phyloP scores from a whole-genome alignment of 2,888 invertebrate genomes.

The Linhomoeus sp. region DNA sequence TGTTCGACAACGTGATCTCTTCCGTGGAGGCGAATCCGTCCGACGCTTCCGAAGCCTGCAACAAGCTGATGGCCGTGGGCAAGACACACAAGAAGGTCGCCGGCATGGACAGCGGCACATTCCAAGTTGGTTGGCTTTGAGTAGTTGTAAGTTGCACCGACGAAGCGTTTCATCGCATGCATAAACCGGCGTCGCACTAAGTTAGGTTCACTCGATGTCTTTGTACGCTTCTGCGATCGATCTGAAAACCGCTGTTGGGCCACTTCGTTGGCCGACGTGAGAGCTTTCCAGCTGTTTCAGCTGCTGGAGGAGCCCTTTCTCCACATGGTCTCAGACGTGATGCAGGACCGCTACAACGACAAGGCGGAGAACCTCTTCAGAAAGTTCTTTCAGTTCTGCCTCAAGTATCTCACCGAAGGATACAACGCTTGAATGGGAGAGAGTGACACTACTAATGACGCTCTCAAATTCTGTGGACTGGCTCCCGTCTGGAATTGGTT shows the following conservation, averaged over 20 bases:
- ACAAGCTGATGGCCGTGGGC: conserved; percentile 16
- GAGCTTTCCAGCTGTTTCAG: no score
- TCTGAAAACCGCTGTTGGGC: no score
- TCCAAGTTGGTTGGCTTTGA: neutral
- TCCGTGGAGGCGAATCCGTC: conserved; percentile 21
- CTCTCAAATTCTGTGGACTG: no score
- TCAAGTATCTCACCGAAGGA: conserved; percentile 23
- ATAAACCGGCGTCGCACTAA: no score
- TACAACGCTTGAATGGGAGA: conserved; percentile 13
- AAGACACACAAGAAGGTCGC: conserved; percentile 22
- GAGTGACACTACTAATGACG: no score
- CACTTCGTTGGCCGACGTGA: no score
- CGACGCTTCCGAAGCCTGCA: conserved; percentile 18
- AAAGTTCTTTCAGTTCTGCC: conserved; percentile 26
- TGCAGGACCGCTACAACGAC: conserved; percentile 29
- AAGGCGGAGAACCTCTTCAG: conserved; percentile 27
- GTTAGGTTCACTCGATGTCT: no score
- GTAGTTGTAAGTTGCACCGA: no score
- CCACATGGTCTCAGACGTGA: conserved; percentile 24
- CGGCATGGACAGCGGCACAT: neutral
- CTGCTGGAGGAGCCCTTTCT: conserved; percentile 32
- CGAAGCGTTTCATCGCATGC: no score
- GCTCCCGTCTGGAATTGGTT: no score
- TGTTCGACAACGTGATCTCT: conserved; percentile 24
- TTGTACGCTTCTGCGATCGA: no score